Conservation (phyloP, 2,888 invertebrate species). For the Ochropleura leucogaster region DNA sequence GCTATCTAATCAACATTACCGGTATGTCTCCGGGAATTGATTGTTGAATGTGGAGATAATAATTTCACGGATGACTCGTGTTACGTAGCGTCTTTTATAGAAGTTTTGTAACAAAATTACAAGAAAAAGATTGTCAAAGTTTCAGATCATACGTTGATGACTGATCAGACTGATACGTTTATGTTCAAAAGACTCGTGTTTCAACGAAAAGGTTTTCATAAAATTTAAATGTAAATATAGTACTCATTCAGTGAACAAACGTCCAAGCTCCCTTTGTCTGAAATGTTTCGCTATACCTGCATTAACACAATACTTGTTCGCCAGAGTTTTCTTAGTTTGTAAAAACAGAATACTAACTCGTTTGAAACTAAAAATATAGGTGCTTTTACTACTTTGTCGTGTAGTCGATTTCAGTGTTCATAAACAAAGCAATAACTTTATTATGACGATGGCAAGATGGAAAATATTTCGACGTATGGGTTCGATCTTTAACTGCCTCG, state of each 20-base stretch:
- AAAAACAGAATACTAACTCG: slow-evolving; percentile 13
- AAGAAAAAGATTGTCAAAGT: slow-evolving; percentile 13
- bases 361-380: neutral
- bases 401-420: slow-evolving; percentile 17
- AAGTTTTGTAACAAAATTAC: slow-evolving; percentile 9
- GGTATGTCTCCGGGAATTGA: slow-evolving; percentile 56
- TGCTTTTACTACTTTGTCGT: neutral
- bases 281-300: slow-evolving; percentile 44
- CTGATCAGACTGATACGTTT: slow-evolving; percentile 6
- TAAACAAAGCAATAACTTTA: slow-evolving; percentile 49
- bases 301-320: slow-evolving; percentile 37
- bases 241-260: slow-evolving; percentile 30
- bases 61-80: slow-evolving; percentile 34
- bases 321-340: slow-evolving; percentile 39
- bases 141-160: too few relatives aligned
- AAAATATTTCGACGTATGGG: slow-evolving; percentile 63
- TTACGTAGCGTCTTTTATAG: slow-evolving; percentile 18
- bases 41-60: slow-evolving; percentile 58
- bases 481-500: slow-evolving; percentile 74
- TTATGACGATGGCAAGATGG: slow-evolving; percentile 51
- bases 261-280: slow-evolving; percentile 41
- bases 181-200: slow-evolving; percentile 19
- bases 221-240: slow-evolving; percentile 34
- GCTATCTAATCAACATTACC: slow-evolving; percentile 67
- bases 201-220: slow-evolving; percentile 27